Evolutionary conservation across 2,888 invertebrate genomes (phyloP).

Genomic region (Petrophora chlorosata): DNA sequence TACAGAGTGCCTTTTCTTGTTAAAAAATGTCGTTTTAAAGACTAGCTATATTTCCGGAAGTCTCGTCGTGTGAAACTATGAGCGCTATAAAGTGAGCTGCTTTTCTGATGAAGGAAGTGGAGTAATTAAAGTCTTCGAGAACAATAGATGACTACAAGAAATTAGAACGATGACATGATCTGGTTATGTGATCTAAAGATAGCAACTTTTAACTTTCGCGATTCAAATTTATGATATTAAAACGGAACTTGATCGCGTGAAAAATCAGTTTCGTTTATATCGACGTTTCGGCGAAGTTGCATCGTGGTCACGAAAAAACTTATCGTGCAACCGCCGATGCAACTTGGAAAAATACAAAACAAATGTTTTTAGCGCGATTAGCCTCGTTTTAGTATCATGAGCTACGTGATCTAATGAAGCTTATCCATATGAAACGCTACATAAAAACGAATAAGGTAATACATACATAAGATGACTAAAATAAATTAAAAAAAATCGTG

Average conservation of each 20-base stretch:
- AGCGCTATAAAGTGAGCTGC: constrained; percentile 11
- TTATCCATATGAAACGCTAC: not conserved
- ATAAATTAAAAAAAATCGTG: not conserved
- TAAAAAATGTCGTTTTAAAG: constrained; percentile 36
- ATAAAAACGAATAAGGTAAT: not conserved
- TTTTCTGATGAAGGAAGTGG: constrained; percentile 8
- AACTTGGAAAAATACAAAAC: too few species aligned
- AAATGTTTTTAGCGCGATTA: too few species aligned
- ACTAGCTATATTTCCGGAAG: constrained; percentile 35
- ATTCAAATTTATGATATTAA: too few species aligned
- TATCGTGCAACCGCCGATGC: too few species aligned
- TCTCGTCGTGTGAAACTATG: constrained; percentile 24
- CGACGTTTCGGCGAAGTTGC: too few species aligned
- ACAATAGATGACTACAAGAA: constrained; percentile 2
- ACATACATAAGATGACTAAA: not conserved
- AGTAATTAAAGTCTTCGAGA: constrained; percentile 1
- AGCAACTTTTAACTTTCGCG: too few species aligned
- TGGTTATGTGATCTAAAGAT: not conserved
- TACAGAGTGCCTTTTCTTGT: constrained; percentile 64
- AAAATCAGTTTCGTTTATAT: too few species aligned
- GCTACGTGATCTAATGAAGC: too few species aligned
- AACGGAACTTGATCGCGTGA: too few species aligned
- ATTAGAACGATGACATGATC: constrained; percentile 3
- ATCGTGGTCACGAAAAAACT: too few species aligned
- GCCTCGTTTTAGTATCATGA: too few species aligned